Conservation (phyloP, 2,113 vertebrate species). For the Anser cygnoides region DNA sequence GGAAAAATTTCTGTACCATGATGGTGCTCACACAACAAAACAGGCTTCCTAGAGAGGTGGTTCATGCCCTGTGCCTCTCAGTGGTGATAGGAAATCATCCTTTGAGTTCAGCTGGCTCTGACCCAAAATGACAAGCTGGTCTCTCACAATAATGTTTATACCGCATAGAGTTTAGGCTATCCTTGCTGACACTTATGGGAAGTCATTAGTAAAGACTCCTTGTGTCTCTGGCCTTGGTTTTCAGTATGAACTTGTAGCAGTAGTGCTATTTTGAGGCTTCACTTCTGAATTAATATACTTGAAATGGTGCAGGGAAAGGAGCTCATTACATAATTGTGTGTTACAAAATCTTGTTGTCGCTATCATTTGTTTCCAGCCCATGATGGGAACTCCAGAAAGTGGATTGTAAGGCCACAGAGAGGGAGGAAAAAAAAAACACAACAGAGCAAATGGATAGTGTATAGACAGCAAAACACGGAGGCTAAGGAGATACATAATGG, state of each 20-base stretch:
- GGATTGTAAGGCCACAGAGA: not conserved
- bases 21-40: not conserved
- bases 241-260: not conserved
- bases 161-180: not conserved
- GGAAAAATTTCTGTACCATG: not conserved
- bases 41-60: not conserved
- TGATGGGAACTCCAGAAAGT: not conserved
- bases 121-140: not conserved
- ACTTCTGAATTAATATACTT: not conserved
- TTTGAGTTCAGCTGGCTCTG: constrained; percentile 22
- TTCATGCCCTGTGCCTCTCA: not conserved
- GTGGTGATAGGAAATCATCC: constrained; percentile 9
- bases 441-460: not conserved
- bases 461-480: not conserved
- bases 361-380: not conserved
- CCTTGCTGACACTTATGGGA: not conserved
- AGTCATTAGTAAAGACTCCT: not conserved
- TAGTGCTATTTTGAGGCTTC: not conserved
- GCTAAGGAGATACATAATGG: not conserved
- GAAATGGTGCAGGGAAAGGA: not conserved
- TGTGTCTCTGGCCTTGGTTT: not conserved
- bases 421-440: not conserved
- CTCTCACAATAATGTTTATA: not conserved
- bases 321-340: not conserved
- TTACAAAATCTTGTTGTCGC: not conserved